Evolutionary conservation across 1,140 invertebrate species (phyloP), one percentile per base, ranked within the genome.

Genomic region (Ceratosolen fusciceps): DNA sequence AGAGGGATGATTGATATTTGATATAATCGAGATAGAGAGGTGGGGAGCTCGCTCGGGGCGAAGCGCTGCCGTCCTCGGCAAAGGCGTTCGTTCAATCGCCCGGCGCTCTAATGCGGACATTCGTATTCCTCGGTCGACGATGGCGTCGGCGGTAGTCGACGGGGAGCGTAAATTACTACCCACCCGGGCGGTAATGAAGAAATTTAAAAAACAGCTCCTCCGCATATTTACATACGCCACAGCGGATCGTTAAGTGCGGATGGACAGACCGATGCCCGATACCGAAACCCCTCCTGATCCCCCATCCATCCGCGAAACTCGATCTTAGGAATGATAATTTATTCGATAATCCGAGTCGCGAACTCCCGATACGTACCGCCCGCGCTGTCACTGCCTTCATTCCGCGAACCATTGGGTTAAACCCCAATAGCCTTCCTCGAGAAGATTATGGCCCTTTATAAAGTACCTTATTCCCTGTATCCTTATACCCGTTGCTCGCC

Each of bases 291-390:
- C 3, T 1, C 5, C 34, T 7, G 47, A 47, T 49, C 24, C n/a
- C n/a, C n/a, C n/a, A n/a, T n/a, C n/a, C n/a, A n/a, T n/a, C n/a
- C n/a, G n/a, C n/a, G n/a, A n/a, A n/a, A n/a, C n/a, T n/a, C n/a
- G n/a, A n/a, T n/a, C n/a, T n/a, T n/a, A n/a, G n/a, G 52, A 29
- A 75, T 75, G 73, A 0, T 47, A 75, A 75, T 75, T 75, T 75
- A 75, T 75, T 47, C 73, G 14, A 65, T 75, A 75, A 74, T 74
- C 39, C 12, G 29, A 14, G 0, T 34, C 60, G 60, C 56, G n/a
- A 9, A 58, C 56, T 14, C 1, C 58, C 52, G 60, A 67, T 43
- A 75, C 47, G 62, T 68, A 54, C 74, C 62, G 34, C 47, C 62
- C 43, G 62, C 74, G 58, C 54, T n/a, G 34, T 47, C 72, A 75